Evolutionary conservation across 2,797 vertebrate genomes (phyloP), one percentile per base, ranked within the genome.

Genomic region (Sibirionetta formosa): DNA sequence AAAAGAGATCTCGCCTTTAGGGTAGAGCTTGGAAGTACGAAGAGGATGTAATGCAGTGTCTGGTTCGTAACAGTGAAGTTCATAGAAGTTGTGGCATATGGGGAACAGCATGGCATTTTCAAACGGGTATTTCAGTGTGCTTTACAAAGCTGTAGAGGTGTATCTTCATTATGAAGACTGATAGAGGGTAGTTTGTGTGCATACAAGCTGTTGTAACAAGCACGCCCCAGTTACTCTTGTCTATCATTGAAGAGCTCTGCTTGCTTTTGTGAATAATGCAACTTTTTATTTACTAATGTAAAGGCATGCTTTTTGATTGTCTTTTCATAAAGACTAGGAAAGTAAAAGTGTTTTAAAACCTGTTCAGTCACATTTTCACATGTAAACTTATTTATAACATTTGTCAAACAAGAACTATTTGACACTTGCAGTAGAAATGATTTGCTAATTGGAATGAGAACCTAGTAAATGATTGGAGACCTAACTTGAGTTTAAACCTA

Each of bases 321-420:
- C 81, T 84, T 57, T 78, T 40, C 36, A 15, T 58, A 76, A 76
- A 35, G 53, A 51, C 15, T 63, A 24, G 22, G 57, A n/a, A 44
- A 72, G 5, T 50, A 35, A 77, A 78, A 82, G 75, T 79, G 42
- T 46, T 70, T 76, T 69, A 64, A 80, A 88, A n/a, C 48, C 58
- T 91, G 9, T 84, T 88, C 75, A 89, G 40, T 73, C 23, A 87
- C 14, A 22, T 92, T 96, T 86, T 94, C 95, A 42, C 82, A 36
- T 73, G 60, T 86, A 66, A 78, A 31, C 64, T 96, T 94, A 14
- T 81, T 69, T 82, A 17, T 77, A n/a, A 72, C 54, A 71, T 58
- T 91, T 66, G 53, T 90, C 89, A 93, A 71, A 66, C 50, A 29
- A 57, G 54, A 84, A 26, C 75, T 85, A 11, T 90, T 68, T 78